Percentiles rank a stretch among this genome's conserved stretches.
phyloP scores from a whole-genome alignment of 2,113 vertebrate genomes.

The Drymodes brunneopygia region DNA sequence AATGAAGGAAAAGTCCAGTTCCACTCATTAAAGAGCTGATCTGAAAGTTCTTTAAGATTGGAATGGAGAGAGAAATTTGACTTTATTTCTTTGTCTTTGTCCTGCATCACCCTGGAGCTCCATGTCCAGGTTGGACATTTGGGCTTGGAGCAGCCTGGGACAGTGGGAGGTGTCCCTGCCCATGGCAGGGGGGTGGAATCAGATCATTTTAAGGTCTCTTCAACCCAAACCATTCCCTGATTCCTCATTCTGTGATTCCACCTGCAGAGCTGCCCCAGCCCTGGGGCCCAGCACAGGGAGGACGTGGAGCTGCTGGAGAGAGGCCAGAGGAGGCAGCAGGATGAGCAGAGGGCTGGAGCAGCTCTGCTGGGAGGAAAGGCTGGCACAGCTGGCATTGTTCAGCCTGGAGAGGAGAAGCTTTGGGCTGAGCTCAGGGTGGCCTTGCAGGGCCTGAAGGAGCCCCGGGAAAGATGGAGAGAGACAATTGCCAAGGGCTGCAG shows the following conservation, averaged over 20 bases:
- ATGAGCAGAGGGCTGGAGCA: background rate
- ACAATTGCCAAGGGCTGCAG: background rate
- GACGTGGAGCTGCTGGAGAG: background rate
- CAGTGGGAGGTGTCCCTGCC: background rate
- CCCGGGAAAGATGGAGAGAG: background rate
- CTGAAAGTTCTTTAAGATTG: background rate
- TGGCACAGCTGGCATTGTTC: background rate
- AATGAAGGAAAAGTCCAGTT: background rate
- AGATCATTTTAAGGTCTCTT: background rate
- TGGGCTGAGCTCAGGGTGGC: background rate
- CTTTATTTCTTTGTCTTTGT: background rate
- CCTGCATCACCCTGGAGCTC: background rate
- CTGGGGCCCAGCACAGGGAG: background rate
- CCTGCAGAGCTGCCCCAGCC: background rate
- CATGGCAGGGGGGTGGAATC: background rate
- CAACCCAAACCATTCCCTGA: background rate
- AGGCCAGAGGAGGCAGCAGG: background rate
- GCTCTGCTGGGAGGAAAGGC: background rate
- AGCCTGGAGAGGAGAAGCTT: background rate
- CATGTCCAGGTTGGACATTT: background rate
- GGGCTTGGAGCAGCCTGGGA: background rate
- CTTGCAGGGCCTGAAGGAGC: background rate
- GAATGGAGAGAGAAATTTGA: background rate
- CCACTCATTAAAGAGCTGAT: background rate
- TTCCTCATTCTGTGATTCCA: background rate